Evolutionary conservation across 2,888 invertebrate genomes (phyloP).

Genomic region (Dilophus febrilis): DNA sequence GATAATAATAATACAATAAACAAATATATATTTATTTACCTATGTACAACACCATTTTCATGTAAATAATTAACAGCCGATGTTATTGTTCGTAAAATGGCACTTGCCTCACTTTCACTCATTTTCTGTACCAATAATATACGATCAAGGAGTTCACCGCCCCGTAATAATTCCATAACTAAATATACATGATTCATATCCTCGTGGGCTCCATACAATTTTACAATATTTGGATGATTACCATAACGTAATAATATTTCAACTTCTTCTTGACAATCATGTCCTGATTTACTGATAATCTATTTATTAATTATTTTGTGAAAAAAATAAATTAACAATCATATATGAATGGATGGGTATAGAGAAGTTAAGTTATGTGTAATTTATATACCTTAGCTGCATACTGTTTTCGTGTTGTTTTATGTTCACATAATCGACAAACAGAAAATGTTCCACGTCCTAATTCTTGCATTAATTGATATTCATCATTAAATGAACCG

Average conservation of each 20-base stretch:
- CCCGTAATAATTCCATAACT: constrained; percentile 81
- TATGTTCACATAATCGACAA: constrained; percentile 83
- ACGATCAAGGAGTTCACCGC: constrained; percentile 89
- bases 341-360: too few species aligned
- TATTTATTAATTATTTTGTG: too few species aligned
- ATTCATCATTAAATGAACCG: constrained; percentile 72
- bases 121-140: constrained; percentile 61
- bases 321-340: too few species aligned
- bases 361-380: too few species aligned
- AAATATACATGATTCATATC: constrained; percentile 77
- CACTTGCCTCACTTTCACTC: constrained; percentile 82
- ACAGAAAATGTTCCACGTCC: constrained; percentile 90
- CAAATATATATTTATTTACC: too few species aligned
- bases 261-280: constrained; percentile 93
- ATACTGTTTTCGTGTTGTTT: constrained; percentile 70
- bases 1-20: background rate
- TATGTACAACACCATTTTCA: constrained; percentile 75
- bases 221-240: constrained; percentile 87
- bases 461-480: constrained; percentile 77
- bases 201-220: constrained; percentile 73
- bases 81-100: constrained; percentile 70
- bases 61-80: constrained; percentile 87
- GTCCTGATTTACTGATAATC: constrained; percentile 80
- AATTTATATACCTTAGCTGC: constrained; percentile 67
- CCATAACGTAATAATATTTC: constrained; percentile 91